phyloP scores from a whole-genome alignment of 2,888 invertebrate species.

The Callinectes sapidus region DNA sequence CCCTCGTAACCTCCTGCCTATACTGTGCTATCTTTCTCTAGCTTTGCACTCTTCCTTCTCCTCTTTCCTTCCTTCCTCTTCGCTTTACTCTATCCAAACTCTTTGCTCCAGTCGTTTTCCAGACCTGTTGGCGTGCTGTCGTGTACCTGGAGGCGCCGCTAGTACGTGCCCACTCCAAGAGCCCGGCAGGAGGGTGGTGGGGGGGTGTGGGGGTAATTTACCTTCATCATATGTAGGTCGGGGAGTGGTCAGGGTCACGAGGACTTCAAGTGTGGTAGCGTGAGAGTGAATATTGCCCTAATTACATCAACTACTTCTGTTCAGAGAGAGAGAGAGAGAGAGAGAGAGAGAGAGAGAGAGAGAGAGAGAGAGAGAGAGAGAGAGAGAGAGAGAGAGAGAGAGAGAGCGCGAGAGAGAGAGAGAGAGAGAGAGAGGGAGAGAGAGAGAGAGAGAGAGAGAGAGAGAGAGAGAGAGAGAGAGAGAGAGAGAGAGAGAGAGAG shows the following conservation, averaged over 20 bases:
- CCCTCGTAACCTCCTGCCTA: not conserved
- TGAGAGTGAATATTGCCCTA: constrained; percentile 8
- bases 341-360: not conserved
- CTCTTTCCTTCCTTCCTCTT: not conserved
- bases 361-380: not conserved
- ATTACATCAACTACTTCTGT: not conserved
- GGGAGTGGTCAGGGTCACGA: not conserved
- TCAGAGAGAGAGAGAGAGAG: not conserved
- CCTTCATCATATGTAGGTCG: constrained; percentile 13
- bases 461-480: not conserved
- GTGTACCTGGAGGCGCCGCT: not conserved
- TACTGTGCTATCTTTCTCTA: not conserved
- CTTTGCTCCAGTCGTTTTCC: not conserved
- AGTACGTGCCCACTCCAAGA: not conserved
- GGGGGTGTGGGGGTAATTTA: not conserved
- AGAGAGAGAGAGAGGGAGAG: not conserved
- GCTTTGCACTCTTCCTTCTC: not conserved
- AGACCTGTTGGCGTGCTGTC: not conserved
- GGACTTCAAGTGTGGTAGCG: constrained; percentile 10
- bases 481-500: not conserved
- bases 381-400: not conserved
- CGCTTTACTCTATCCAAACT: not conserved
- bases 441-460: constrained; percentile 1
- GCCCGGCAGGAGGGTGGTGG: not conserved
- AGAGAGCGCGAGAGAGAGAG: not conserved